Evolutionary conservation across 2,113 vertebrate genomes (phyloP).

Genomic region (Scomber japonicus): DNA sequence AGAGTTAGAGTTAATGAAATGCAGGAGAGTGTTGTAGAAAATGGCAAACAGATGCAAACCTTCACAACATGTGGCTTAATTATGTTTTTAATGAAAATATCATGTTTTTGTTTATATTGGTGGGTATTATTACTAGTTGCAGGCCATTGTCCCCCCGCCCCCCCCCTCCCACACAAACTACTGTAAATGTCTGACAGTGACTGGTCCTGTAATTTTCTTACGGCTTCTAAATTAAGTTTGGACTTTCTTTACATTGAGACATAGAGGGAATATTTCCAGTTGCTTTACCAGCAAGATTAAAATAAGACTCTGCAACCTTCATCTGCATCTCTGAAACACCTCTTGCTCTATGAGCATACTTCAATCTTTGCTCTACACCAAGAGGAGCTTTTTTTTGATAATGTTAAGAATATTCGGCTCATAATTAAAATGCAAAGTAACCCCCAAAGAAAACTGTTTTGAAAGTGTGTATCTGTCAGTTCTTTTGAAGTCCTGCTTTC

Average conservation of each 20-base stretch:
- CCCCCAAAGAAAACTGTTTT: too few relatives aligned
- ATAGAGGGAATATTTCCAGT: slow-evolving; percentile 4
- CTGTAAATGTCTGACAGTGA: not conserved
- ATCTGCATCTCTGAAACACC: slow-evolving; percentile 11
- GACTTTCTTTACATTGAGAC: slow-evolving; percentile 1
- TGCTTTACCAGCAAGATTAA: slow-evolving; percentile 40
- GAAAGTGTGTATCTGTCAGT: not conserved
- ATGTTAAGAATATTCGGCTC: too few relatives aligned
- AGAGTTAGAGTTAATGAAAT: not conserved
- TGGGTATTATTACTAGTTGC: not conserved
- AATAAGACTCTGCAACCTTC: not conserved
- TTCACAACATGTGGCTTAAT: not conserved
- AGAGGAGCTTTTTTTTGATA: too few relatives aligned
- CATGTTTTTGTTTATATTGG: not conserved
- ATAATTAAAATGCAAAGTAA: too few relatives aligned
- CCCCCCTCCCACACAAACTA: not conserved
- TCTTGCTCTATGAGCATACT: not conserved
- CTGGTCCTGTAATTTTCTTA: not conserved
- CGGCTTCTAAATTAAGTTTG: not conserved
- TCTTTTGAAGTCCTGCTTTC: not conserved
- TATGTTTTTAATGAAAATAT: not conserved
- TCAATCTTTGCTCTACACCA: not conserved
- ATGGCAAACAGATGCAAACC: not conserved
- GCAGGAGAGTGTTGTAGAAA: not conserved
- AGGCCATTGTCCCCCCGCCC: too few relatives aligned